A percentile compares a stretch with the other conserved stretches of the same genome.
Conservation (phyloP, 2,113 vertebrate species). For the Bujurquina vittata region DNA sequence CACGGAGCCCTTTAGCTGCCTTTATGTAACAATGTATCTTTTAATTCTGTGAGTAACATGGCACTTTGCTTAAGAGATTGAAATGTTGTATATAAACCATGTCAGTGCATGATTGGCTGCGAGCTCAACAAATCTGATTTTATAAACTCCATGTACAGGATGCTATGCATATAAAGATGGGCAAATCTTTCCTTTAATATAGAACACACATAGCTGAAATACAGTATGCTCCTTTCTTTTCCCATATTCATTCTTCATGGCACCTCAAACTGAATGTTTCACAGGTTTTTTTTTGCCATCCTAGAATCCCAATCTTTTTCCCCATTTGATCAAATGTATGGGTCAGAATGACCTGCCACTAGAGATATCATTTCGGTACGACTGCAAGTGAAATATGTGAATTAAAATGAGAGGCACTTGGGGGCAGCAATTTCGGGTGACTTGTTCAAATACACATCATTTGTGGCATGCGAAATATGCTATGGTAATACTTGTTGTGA, state of each 20-base stretch:
- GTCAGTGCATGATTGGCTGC: not conserved
- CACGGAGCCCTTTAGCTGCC: not conserved
- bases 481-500: not conserved
- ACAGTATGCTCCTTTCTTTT: not conserved
- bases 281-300: not conserved
- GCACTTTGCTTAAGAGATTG: not conserved
- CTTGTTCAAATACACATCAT: not conserved
- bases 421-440: not conserved
- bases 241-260: not conserved
- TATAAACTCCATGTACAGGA: too few species aligned
- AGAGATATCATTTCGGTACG: constrained; percentile 11
- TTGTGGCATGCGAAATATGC: not conserved
- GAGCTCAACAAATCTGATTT: not conserved
- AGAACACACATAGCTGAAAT: not conserved
- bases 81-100: not conserved
- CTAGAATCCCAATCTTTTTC: constrained; percentile 1
- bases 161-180: too few species aligned
- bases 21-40: not conserved
- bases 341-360: not conserved
- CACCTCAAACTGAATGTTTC: not conserved
- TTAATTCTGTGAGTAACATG: not conserved
- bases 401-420: constrained; percentile 1
- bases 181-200: not conserved
- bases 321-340: not conserved
- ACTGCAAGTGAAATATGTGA: constrained; percentile 8